These are phyloP conservation scores for Agrypnia vestita DNA, from an alignment of 1,140 invertebrate genomes.

Conservation along the genomic window DNA sequence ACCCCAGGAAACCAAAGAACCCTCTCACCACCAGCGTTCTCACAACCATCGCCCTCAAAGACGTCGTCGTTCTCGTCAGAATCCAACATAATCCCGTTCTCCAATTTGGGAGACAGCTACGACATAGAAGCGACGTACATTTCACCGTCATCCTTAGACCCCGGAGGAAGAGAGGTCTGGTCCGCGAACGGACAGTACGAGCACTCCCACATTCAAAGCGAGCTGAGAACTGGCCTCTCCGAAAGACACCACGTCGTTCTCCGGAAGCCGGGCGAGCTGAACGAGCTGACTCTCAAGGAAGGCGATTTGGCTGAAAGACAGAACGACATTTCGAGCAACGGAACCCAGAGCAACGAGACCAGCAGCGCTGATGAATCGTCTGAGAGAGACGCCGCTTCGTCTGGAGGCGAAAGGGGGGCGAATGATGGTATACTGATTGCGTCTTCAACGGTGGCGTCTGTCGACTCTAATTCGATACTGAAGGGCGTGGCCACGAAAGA, in stretches of 20 bases:
- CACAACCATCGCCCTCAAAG: constrained; percentile 18
- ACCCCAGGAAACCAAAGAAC: constrained; percentile 49
- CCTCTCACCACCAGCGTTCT: constrained; percentile 17
- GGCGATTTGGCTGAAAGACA: constrained; percentile 19
- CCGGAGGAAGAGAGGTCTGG: constrained; percentile 15
- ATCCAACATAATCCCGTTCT: constrained; percentile 46
- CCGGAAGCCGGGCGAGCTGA: constrained; percentile 18
- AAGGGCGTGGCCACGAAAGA: constrained; percentile 8
- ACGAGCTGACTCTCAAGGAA: neutral
- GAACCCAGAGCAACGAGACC: constrained; percentile 41
- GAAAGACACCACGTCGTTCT: constrained; percentile 26
- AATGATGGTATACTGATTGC: neutral
- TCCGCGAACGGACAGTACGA: neutral
- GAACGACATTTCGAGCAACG: constrained; percentile 28
- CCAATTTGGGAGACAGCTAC: constrained; percentile 21
- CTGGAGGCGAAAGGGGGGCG: constrained; percentile 12
- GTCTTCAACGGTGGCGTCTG: constrained; percentile 17
- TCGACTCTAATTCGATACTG: constrained; percentile 52
- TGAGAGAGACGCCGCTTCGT: constrained; percentile 22
- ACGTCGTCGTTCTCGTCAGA: constrained; percentile 39
- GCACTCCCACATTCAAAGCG: constrained; percentile 3
- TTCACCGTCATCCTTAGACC: constrained; percentile 7
- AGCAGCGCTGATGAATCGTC: constrained; percentile 27
- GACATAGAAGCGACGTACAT: constrained; percentile 22
- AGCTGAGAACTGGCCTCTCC: constrained; percentile 9